Evolutionary conservation across 1,140 invertebrate species (phyloP), one percentile per base, ranked within the genome.

Genomic region (Aphidius gifuensis): DNA sequence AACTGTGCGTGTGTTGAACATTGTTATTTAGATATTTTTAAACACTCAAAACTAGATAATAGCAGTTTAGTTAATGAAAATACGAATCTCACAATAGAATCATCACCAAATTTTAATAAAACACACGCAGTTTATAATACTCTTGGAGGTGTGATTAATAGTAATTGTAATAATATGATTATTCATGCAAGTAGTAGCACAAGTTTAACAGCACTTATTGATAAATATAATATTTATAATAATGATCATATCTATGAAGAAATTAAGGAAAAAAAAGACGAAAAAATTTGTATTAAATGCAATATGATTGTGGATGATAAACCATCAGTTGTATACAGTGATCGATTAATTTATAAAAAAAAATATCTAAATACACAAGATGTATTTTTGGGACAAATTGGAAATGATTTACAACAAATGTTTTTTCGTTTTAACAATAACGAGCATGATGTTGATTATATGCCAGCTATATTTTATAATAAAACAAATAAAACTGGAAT

Each of bases 1-100:
- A 72, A 79, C 68, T 74, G 68, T 69, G 78, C 78, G 81, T 82
- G 81, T 82, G 80, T 79, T 81, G 71, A 72, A 68, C 74, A 77
- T 58, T 68, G 64, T 62, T 61, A 70, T 47, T 65, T 71, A 66
- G 65, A 74, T 62, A 32, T 32, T 32, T 66, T 76, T 76, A 71
- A 71, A 44, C 69, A 74, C 68, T 62, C 64, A 50, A 69, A 68
- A 55, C 38, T 74, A 76, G 70, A 67, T n/a, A 59, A 63, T 23
- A 16, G 1, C 16, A 32, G 23, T 32, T 32, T 32, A 32, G 23
- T 32, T 32, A 32, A 32, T 32, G 4, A 32, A 32, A 3, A 32
- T 32, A 32, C 23, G 23, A 32, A 32, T 32, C 23, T 32, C 23
- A 32, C 23, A 32, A 32, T 4, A 32, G 23, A 32, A 32, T 32